Evolutionary conservation across 2,888 invertebrate genomes (phyloP).

Genomic region (Neoascia interrupta): DNA sequence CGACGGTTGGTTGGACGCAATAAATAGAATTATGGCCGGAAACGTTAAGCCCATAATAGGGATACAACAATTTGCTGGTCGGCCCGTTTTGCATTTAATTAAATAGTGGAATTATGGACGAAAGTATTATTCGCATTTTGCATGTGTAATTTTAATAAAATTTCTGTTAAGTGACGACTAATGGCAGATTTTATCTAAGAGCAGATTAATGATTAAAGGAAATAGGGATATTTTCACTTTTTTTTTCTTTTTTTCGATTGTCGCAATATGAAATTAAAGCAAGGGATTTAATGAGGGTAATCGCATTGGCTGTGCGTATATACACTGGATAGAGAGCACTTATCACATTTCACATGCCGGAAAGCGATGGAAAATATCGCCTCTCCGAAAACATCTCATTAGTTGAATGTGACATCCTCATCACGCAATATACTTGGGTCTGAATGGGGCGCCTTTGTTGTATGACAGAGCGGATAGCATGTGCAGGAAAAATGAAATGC

Average conservation of each 20-base stretch:
- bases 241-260: not conserved
- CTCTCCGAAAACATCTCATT: constrained; percentile 43
- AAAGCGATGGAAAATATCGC: constrained; percentile 26
- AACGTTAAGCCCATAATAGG: constrained; percentile 53
- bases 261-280: no score
- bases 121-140: constrained; percentile 56
- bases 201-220: constrained; percentile 51
- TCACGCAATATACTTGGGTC: constrained; percentile 32
- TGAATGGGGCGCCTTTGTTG: not conserved
- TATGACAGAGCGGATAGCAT: not conserved
- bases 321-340: constrained; percentile 45
- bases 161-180: constrained; percentile 49
- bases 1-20: not conserved
- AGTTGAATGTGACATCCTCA: constrained; percentile 31
- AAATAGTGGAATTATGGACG: constrained; percentile 51
- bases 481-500: not conserved
- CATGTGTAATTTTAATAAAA: constrained; percentile 42
- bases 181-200: constrained; percentile 55
- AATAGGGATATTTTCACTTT: constrained; percentile 24
- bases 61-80: constrained; percentile 52
- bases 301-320: constrained; percentile 18
- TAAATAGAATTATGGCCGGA: constrained; percentile 53
- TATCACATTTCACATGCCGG: constrained; percentile 47
- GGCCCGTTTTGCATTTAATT: constrained; percentile 57
- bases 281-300: constrained; percentile 26